Percentiles rank a stretch among this genome's conserved stretches.
phyloP scores from a whole-genome alignment of 2,797 vertebrate genomes.

The Graptemys geographica region DNA sequence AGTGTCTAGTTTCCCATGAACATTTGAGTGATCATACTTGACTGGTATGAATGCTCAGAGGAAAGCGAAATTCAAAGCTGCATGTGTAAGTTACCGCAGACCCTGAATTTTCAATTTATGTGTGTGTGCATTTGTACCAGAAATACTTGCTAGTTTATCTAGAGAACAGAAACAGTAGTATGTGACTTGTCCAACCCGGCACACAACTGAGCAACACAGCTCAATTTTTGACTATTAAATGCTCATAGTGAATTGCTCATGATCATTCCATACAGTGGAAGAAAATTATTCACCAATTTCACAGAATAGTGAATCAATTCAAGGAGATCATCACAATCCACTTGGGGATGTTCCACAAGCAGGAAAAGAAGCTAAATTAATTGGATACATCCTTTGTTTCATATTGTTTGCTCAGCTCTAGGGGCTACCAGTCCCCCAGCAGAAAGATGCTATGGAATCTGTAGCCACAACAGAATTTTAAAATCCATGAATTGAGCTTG shows the following conservation, averaged over 20 bases:
- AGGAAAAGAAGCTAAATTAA: neutral
- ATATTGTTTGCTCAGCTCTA: neutral
- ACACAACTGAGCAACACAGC: neutral
- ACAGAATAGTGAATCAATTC: neutral
- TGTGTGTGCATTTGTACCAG: rapidly evolving
- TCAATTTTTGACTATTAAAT: neutral
- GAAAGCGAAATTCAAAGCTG: neutral
- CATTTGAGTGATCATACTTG: neutral
- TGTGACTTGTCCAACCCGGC: neutral
- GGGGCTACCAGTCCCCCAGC: neutral
- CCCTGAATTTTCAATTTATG: rapidly evolving
- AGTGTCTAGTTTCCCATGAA: neutral
- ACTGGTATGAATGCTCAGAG: neutral
- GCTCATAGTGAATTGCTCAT: neutral
- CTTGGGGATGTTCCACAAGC: neutral
- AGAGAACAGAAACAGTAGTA: neutral
- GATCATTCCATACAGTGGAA: neutral
- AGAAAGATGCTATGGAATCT: neutral
- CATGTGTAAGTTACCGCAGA: neutral
- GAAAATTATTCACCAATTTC: neutral
- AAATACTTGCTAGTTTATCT: neutral
- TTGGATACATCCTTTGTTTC: neutral
- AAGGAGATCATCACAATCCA: neutral
- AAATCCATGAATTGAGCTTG: neutral
- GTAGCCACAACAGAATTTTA: neutral